These are phyloP conservation scores for Bradypodion pumilum DNA, from an alignment of 2,797 vertebrate genomes.

Conservation along the genomic window DNA sequence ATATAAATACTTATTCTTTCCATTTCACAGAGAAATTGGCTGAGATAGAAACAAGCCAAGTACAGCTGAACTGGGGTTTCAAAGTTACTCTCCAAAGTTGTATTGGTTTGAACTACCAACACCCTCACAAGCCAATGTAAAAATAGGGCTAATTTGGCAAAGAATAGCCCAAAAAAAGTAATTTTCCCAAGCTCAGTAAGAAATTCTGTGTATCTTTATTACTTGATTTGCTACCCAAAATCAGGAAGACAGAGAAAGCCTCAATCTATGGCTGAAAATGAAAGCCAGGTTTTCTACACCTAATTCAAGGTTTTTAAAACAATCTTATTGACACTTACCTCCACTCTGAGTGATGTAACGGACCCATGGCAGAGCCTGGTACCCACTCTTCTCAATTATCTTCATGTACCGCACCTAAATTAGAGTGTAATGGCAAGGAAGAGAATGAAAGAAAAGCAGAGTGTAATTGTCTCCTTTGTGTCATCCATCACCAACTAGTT, in stretches of 20 bases:
- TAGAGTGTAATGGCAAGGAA: accelerated
- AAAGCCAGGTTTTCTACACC: neutral
- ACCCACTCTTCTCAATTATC: slow-evolving; percentile 96
- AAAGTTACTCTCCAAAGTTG: too few species aligned
- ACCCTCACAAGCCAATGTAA: neutral
- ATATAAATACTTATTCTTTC: neutral
- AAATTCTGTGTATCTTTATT: too few species aligned
- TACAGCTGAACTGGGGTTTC: neutral
- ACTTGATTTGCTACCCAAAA: neutral
- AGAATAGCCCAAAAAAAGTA: too few species aligned
- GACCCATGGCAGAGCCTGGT: slow-evolving; percentile 95
- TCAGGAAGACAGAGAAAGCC: too few species aligned
- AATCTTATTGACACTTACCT: slow-evolving; percentile 73
- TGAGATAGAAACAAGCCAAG: neutral
- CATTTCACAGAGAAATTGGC: neutral
- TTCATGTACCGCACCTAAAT: slow-evolving; percentile 93
- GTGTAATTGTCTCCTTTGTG: neutral
- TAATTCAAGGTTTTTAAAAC: neutral
- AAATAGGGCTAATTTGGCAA: neutral
- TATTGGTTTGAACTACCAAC: neutral
- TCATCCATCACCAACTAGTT: neutral
- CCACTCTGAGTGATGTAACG: slow-evolving; percentile 96
- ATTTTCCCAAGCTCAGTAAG: too few species aligned
- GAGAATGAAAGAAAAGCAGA: neutral
- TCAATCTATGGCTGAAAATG: neutral